Base-by-base conservation (phyloP, 2,797 vertebrate genomes). In the Cossypha heuglini region DNA sequence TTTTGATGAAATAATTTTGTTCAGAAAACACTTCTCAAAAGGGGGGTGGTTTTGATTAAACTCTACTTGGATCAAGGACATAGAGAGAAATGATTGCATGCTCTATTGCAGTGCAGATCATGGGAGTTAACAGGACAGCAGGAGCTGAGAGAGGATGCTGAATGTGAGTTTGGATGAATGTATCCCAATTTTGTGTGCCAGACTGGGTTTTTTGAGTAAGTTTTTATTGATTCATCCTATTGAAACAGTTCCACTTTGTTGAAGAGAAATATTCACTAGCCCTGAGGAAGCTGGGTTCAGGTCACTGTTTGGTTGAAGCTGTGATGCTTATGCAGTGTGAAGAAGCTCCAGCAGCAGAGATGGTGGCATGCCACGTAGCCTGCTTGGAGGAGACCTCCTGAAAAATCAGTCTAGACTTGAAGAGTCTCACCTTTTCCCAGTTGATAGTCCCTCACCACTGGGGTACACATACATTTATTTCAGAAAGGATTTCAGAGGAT, bases 1-100 rank as follows among this genome's bases (percentile, higher is more conserved):
- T 81, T 96, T 91, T 88, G 40, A 67, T 82, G 38, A 93, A 92
- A 82, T 71, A 57, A 55, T 84, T 94, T 90, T 88, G 24, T 63
- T 75, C 59, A 71, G 72, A 94, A 93, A 66, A 90, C 58, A 73
- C 51, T 84, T 84, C 43, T 90, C 28, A 64, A 66, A 84, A 76
- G 33, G 13, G 31, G 48, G 9, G 26, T 61, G 28, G 40, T 80
- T 94, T 92, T 89, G 78, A 74, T 89, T 76, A 89, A 89, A 63
- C n/a, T 57, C 55, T n/a, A 18, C 37, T 85, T 77, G 59, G 40
- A 52, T 92, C 55, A 48, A 91, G n/a, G 67, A 57, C 29, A 14
- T 7, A 57, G 5, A 31, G 62, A 75, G 51, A 85, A 91, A 89
- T 1, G 5, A 79, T 43, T 74, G 42, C 19, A 22, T 76, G 52